Base-by-base conservation (phyloP, 53 echinoderm and acorn worm genomes). In the Zoroaster sp. region DNA sequence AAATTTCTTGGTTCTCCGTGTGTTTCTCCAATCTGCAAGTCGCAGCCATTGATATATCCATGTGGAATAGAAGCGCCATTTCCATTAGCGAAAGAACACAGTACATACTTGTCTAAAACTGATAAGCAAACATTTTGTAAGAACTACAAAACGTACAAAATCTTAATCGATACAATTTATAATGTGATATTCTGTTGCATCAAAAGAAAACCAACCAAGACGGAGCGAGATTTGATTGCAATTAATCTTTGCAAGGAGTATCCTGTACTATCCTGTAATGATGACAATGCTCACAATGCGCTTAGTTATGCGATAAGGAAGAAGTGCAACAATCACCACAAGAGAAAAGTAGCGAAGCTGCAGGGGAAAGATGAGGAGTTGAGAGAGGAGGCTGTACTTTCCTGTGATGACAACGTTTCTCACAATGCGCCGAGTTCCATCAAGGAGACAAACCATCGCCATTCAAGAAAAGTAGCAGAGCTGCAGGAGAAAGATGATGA, bases 341-440 rank as follows among this genome's bases (percentile, higher is more conserved):
- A 72, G 72, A 34, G 40, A 37, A 72, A 72, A 35, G 40, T 65
- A 65, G 66, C 2, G 40, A 38, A 72, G 72, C 72, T 72, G 72
- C 35, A 72, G 72, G 72, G 38, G 40, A 40, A 39, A 72, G 72
- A 72, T 72, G 38, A 38, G 35, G n/a, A 72, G 72, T 35, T 30
- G 72, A 72, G 72, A 40, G 40, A 72, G 72, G 40, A 72, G 72
- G 72, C 72, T 72, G 72, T 72, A 72, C 72, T 72, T 72, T 40
- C 72, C 40, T 39, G 72, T 72, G 72, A 72, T 72, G 72, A 38
- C 38, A 14, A 49, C 49, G 17, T 8, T 49, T 49, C 49, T 49
- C 75, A 75, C 75, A 49, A 49, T 44, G 75, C 32, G 75, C 75
- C 75, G 30, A 75, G 75, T 49, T 75, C 75, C 75, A 75, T 75